These are phyloP conservation scores for Pelodiscus sinensis DNA, from an alignment of 2,113 vertebrate species.

Conservation along the genomic window DNA sequence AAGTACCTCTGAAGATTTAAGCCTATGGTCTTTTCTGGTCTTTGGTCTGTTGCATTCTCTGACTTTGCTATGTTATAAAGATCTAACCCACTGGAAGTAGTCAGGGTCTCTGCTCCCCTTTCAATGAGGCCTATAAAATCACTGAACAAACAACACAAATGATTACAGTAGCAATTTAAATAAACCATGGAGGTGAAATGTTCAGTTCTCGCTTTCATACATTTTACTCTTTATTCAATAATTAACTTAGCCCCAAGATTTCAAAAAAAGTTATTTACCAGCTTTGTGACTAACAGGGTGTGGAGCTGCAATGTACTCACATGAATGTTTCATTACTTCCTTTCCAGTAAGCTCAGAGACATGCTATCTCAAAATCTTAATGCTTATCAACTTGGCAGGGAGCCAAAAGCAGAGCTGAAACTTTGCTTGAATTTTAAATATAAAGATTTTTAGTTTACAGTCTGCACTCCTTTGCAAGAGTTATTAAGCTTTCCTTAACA, in stretches of 20 bases:
- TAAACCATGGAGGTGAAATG: background rate
- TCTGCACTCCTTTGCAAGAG: background rate
- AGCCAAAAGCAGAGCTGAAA: background rate
- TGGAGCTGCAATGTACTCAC: constrained; percentile 36
- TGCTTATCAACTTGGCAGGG: constrained; percentile 25
- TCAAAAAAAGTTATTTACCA: constrained; percentile 51
- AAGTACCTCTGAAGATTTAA: background rate
- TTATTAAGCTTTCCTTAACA: background rate
- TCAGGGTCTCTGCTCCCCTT: constrained; percentile 30
- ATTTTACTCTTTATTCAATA: constrained; percentile 58
- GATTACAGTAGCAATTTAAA: constrained; percentile 22
- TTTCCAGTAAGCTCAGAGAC: constrained; percentile 51
- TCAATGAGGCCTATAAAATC: constrained; percentile 46
- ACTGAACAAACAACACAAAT: background rate
- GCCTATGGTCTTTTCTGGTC: constrained; percentile 15
- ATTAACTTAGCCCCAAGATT: constrained; percentile 51
- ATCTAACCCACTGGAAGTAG: constrained; percentile 20
- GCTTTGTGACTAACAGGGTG: constrained; percentile 55
- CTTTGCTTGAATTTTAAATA: constrained; percentile 12
- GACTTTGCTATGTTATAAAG: constrained; percentile 24
- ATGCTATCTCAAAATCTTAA: constrained; percentile 15
- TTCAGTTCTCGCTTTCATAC: constrained; percentile 35
- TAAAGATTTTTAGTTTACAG: background rate
- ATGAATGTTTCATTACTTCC: constrained; percentile 66
- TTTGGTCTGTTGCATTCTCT: constrained; percentile 40